Evolutionary conservation across 2,888 invertebrate genomes (phyloP), one percentile per base, ranked within the genome.

Genomic region (Drepana falcataria): DNA sequence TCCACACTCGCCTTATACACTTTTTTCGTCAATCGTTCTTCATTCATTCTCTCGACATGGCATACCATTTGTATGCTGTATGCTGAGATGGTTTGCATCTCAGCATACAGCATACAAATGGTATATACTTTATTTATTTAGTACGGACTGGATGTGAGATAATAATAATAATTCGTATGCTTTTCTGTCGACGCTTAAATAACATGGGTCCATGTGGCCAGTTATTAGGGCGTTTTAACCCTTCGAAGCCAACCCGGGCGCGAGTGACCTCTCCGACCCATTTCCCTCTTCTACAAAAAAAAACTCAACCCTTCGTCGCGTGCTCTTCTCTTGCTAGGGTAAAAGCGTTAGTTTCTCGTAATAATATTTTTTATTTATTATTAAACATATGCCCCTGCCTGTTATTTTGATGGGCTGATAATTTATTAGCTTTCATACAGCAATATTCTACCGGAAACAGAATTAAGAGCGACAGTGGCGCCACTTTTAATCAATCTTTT

Each of bases 201-300:
- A 55, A 59, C 69, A 56, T 57, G 54, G 59, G 64, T 63, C 70
- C 77, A 63, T 71, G 65, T 75, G 83, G 69, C 74, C 84, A 83
- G 83, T 83, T 79, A 82, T 82, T 82, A 82, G 85, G 87, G 85
- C 79, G 82, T 77, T 81, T 78, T 77, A 86, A 84, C 87, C 90
- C 88, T 85, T 81, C 75, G 55, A 53, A 69, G 62, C 73, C 57
- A 68, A 77, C 81, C 76, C 73, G 62, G 64, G 68, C 62, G 68
- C 61, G 59, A 73, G 63, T 88, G 88, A 89, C 90, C 90, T 81
- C 75, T 57, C 52, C 76, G 81, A 85, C 88, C 83, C 80, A 72
- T 77, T 85, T 83, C 79, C 76, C 79, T 68, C 67, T 77, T 79
- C 75, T 79, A 82, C 78, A 77, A 73, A 84, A 79, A 75, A 67